Base-by-base conservation (phyloP, 1,140 invertebrate genomes). In the Idris sp. region DNA sequence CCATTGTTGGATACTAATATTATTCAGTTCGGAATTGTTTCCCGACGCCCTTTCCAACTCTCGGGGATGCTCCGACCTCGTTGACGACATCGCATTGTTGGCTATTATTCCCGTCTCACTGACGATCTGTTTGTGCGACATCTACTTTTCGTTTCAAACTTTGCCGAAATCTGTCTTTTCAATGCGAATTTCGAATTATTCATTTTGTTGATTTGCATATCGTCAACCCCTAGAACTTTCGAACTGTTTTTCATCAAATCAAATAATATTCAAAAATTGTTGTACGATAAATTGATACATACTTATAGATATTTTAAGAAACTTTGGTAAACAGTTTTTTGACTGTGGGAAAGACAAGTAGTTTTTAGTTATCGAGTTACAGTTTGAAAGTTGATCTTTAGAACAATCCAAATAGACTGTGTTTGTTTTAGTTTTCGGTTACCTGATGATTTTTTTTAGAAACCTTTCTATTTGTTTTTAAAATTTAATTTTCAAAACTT, bases 1-100 rank as follows among this genome's bases (percentile, higher is more conserved):
- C 83, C 81, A 85, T 84, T 85, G 84, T 85, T 84, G 76, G 82
- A 84, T 84, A 84, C 82, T 85, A 84, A 84, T 85, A 84, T 85
- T 85, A 85, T 84, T 84, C 83, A 85, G 82, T 84, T 84, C 67
- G 82, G 81, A 84, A 85, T 85, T 85, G 84, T 85, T 85, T 85
- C 84, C 77, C 74, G 81, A 82, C 80, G 74, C 75, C 79, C 79
- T 79, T 75, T 65, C 69, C 61, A 72, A 59, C 62, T n/a, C n/a
- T 69, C 67, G 41, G 62, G 36, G 54, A 75, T 76, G 65, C 73
- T 78, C 62, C 41, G 73, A 53, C 74, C 65, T 61, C 62, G 68
- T 65, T 68, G 38, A 74, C 64, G 56, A 74, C 44, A 74, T 75
- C 49, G 64, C 40, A 79, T 77, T 81, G 78, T 71, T 72, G 74